Conservation (phyloP, 2,888 invertebrate genomes). For the Gerris lacustris region DNA sequence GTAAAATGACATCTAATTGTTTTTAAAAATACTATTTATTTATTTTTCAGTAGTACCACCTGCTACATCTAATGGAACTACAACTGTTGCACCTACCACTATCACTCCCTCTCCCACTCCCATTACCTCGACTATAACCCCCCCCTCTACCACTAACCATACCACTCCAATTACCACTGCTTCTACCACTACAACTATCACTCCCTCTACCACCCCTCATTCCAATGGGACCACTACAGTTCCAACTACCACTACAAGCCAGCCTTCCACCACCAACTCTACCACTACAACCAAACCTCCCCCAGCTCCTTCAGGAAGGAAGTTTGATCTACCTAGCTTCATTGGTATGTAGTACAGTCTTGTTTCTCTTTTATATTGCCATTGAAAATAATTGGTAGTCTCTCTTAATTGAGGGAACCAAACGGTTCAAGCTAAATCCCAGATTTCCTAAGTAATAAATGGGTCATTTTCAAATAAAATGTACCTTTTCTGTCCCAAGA, state of each 20-base stretch:
- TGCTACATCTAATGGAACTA: no score
- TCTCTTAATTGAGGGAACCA: no score
- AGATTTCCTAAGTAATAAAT: no score
- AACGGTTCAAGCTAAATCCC: no score
- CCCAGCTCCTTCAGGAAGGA: constrained; percentile 35
- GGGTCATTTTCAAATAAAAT: no score
- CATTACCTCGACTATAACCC: constrained; percentile 22
- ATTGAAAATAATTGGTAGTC: no score
- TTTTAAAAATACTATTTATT: no score
- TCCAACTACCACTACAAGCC: constrained; percentile 22
- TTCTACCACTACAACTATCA: constrained; percentile 14
- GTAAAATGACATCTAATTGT: no score
- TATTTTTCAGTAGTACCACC: no score
- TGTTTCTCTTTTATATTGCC: no score
- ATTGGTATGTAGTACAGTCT: constrained; percentile 35
- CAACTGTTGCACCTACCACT: no score
- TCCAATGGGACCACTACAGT: constrained; percentile 18
- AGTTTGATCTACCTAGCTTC: constrained; percentile 65
- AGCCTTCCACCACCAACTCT: constrained; percentile 8
- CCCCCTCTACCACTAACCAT: constrained; percentile 22
- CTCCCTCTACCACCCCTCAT: constrained; percentile 11
- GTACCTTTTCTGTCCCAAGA: no score
- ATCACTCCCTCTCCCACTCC: constrained; percentile 1
- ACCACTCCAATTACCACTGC: constrained; percentile 12
- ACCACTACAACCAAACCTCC: constrained; percentile 28